phyloP scores from a whole-genome alignment of 2,113 vertebrate species.

The Hyperopisus bebe region DNA sequence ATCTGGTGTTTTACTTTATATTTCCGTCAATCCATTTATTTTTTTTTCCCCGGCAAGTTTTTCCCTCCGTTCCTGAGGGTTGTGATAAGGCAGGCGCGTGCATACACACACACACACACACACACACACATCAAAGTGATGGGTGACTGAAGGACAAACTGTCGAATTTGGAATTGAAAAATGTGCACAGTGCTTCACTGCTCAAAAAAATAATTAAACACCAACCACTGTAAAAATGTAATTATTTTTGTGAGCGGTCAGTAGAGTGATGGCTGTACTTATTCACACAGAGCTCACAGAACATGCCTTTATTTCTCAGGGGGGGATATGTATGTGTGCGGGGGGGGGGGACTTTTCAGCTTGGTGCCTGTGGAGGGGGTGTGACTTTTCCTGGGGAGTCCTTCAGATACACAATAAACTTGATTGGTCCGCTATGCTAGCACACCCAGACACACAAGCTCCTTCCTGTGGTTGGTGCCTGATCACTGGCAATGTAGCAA shows the following conservation, averaged over 20 bases:
- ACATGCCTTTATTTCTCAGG: background rate
- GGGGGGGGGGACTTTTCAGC: background rate
- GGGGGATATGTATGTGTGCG: background rate
- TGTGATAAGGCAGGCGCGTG: background rate
- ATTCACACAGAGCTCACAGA: background rate
- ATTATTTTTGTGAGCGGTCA: constrained; percentile 7
- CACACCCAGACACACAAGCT: background rate
- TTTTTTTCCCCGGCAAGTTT: background rate
- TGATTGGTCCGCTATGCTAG: background rate
- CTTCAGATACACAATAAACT: background rate
- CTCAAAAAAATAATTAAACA: background rate
- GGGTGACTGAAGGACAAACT: background rate
- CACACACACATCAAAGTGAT: background rate
- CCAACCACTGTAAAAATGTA: background rate
- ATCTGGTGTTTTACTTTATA: background rate
- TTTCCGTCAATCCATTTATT: background rate
- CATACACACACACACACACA: no score
- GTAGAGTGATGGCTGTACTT: background rate
- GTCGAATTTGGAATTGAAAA: background rate
- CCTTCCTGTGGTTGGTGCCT: background rate
- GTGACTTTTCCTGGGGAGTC: background rate
- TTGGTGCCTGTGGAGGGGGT: background rate
- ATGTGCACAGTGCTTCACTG: background rate
- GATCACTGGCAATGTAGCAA: background rate
- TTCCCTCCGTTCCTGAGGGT: background rate